Evolutionary conservation across 1,140 invertebrate genomes (phyloP), one percentile per base, ranked within the genome.

Genomic region (Ceratina japonica): DNA sequence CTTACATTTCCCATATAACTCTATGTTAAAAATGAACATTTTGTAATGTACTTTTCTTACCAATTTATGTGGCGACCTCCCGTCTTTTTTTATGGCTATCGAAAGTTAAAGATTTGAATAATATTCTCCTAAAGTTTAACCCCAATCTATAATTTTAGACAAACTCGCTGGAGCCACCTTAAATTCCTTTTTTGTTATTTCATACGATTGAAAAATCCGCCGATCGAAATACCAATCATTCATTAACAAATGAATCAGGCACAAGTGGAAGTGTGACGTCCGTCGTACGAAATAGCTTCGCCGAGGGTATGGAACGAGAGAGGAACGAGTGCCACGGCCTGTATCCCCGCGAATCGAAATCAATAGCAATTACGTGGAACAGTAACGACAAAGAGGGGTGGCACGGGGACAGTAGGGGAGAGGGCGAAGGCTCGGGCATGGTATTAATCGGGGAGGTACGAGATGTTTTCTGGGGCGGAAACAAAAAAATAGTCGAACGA

Each of bases 351-450:
- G 63, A 75, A 58, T 68, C 54, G 49, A 75, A 58, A 75, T 56
- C 74, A 68, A 59, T 74, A 74, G 24, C 37, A 58, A 68, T 68
- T 75, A 75, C 73, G 31, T n/a, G 49, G n/a, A 74, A 74, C 49
- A 15, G 15, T 56, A 56, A 58, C 62, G 31, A 22, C n/a, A 22
- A 15, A 49, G 22, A 49, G 22, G 4, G 37, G 56, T 3, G 18
- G 13, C 37, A 44, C 37, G 8, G 22, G 20, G 13, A 13, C 12
- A 16, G 37, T 10, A 12, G 44, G 10, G 15, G 22, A n/a, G 12
- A 18, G 15, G 22, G 16, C 18, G 65, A 8, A 22, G 31, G 7
- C 4, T 68, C 52, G 37, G 31, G 22, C 22, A 49, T 7, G 16
- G 64, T 44, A 75, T 68, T 59, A 75, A 59, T 51, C 37, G 54